Evolutionary conservation across 1,140 invertebrate species (phyloP).

Genomic region (Bombyx mandarina): DNA sequence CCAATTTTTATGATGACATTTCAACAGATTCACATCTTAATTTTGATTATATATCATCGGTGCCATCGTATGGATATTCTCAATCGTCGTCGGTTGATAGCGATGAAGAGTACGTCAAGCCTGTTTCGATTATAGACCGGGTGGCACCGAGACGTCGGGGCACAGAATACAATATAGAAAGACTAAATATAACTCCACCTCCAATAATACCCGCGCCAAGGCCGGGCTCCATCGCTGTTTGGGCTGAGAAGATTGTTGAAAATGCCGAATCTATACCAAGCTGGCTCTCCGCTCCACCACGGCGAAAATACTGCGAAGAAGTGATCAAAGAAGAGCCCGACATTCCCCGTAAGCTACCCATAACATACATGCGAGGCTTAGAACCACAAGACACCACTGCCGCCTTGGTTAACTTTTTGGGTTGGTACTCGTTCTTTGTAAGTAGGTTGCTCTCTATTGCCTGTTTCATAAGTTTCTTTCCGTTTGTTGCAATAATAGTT

Average conservation of each 20-base stretch:
- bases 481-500: slow-evolving; percentile 70
- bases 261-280: slow-evolving; percentile 51
- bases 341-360: slow-evolving; percentile 39
- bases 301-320: slow-evolving; percentile 43
- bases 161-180: slow-evolving; percentile 44
- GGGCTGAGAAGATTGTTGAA: slow-evolving; percentile 59
- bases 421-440: slow-evolving; percentile 80
- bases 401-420: slow-evolving; percentile 76
- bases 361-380: slow-evolving; percentile 67
- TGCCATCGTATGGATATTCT: slow-evolving; percentile 7
- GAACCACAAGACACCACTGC: slow-evolving; percentile 79
- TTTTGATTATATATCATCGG: slow-evolving; percentile 37
- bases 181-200: slow-evolving; percentile 44
- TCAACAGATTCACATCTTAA: slow-evolving; percentile 36
- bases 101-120: slow-evolving; percentile 45
- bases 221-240: slow-evolving; percentile 45
- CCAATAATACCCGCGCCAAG: slow-evolving; percentile 42
- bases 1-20: slow-evolving; percentile 28
- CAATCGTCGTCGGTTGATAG: slow-evolving; percentile 22
- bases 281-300: slow-evolving; percentile 54
- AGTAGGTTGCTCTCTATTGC: slow-evolving; percentile 78
- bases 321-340: slow-evolving; percentile 50
- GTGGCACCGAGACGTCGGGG: slow-evolving; percentile 48
- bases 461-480: slow-evolving; percentile 79
- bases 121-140: slow-evolving; percentile 53